phyloP scores from a whole-genome alignment of 1,140 invertebrate species.

The Onthophagus taurus region DNA sequence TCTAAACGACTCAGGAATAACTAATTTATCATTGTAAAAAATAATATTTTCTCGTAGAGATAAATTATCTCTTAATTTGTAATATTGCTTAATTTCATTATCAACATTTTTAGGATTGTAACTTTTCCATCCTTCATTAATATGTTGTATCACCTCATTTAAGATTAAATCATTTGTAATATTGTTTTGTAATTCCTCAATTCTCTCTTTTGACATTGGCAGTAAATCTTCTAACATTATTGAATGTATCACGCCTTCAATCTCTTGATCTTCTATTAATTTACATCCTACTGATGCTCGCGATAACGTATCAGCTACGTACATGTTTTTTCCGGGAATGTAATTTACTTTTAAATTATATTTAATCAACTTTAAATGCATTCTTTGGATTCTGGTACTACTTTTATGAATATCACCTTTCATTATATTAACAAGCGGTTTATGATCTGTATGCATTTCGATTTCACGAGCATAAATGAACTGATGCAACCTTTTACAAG shows the following conservation, averaged over 20 bases:
- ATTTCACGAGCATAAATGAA: constrained; percentile 30
- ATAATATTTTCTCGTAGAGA: constrained; percentile 1
- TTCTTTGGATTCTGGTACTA: constrained; percentile 30
- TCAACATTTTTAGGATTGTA: no score
- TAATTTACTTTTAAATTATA: constrained; percentile 32
- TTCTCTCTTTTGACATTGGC: neutral
- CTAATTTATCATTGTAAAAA: constrained; percentile 17
- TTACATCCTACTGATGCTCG: neutral
- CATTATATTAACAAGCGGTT: constrained; percentile 17
- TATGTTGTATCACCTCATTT: no score
- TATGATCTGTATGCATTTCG: constrained; percentile 35
- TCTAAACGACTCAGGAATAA: constrained; percentile 28
- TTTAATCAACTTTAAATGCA: constrained; percentile 17
- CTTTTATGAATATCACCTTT: constrained; percentile 13
- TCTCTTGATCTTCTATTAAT: neutral
- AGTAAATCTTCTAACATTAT: neutral
- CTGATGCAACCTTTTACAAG: constrained; percentile 33
- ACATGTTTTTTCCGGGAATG: constrained; percentile 20
- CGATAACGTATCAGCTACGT: constrained; percentile 25
- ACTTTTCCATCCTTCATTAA: no score
- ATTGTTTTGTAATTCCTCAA: no score
- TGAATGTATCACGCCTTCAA: neutral
- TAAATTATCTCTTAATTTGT: constrained; percentile 8
- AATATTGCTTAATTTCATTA: neutral
- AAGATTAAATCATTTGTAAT: no score